A percentile compares a stretch with the other conserved stretches of the same genome.
phyloP scores from a whole-genome alignment of 2,888 invertebrate species.

The Chalcis sispes region DNA sequence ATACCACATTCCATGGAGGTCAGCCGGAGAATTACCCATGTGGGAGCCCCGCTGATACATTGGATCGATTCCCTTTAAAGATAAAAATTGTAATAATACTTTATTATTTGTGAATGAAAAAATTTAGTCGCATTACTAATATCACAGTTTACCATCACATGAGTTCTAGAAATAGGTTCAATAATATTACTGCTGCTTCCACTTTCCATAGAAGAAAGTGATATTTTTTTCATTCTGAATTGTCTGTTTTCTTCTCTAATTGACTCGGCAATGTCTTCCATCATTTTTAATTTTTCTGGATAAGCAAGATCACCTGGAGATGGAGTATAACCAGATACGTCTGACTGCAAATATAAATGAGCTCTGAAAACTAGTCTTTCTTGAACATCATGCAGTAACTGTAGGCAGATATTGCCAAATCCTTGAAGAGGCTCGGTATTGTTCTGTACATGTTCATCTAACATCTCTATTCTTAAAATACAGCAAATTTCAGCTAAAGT shows the following conservation, averaged over 20 bases:
- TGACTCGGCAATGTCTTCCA: conserved; percentile 84
- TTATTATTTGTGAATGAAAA: conserved; percentile 9
- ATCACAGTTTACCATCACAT: conserved; percentile 59
- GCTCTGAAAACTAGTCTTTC: conserved; percentile 97
- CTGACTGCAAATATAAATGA: conserved; percentile 93
- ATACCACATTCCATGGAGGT: conserved; percentile 99
- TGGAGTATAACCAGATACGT: conserved; percentile 91
- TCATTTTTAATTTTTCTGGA: conserved; percentile 98
- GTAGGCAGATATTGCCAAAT: conserved; percentile 86
- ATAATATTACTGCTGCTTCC: conserved; percentile 56
- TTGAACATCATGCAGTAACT: conserved; percentile 95
- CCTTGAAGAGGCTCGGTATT: conserved; percentile 86
- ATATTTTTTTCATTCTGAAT: conserved; percentile 70
- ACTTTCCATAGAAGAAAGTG: conserved; percentile 69
- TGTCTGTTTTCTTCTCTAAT: conserved; percentile 71
- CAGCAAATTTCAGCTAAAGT: conserved; percentile 97
- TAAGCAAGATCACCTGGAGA: conserved; percentile 98
- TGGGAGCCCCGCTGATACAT: conserved; percentile 68
- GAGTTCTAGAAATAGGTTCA: conserved; percentile 68
- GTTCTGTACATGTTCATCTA: conserved; percentile 92
- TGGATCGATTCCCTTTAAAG: conserved; percentile 65
- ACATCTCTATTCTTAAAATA: conserved; percentile 92
- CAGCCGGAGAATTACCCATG: conserved; percentile 88
- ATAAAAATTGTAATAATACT: conserved; percentile 26
- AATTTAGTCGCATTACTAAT: background rate